Conservation (phyloP, 2,113 vertebrate genomes). For the Oryzias javanicus region DNA sequence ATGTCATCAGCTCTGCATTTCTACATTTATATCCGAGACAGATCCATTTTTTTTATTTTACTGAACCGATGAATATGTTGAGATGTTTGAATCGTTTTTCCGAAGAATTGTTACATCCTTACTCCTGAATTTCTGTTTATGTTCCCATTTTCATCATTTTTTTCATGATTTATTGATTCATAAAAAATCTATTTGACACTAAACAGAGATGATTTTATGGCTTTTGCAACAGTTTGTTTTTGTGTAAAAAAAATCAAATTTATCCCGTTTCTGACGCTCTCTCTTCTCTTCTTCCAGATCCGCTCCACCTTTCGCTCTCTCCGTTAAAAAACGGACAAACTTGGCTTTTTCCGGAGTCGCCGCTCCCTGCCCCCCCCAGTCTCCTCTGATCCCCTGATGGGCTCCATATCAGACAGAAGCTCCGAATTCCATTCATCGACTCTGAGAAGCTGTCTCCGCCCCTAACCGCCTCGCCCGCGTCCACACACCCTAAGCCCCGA, state of each 20-base stretch:
- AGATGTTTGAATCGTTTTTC: no score
- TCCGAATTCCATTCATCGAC: conserved; percentile 55
- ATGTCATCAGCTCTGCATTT: no score
- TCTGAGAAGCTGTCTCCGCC: conserved; percentile 44
- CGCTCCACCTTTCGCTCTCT: conserved; percentile 7
- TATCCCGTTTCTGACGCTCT: conserved; percentile 28
- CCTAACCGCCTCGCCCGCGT: conserved; percentile 53
- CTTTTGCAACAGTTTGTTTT: neutral
- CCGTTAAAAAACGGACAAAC: conserved; percentile 10
- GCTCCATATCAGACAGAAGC: conserved; percentile 57
- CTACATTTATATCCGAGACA: no score
- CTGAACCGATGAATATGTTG: no score
- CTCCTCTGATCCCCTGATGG: conserved; percentile 71
- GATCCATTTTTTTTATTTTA: no score
- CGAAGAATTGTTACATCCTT: no score
- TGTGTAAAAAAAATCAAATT: conserved; percentile 44
- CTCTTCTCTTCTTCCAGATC: conserved; percentile 12
- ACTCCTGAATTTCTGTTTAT: no score
- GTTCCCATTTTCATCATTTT: no score
- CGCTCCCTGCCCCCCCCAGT: neutral
- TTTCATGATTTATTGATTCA: no score
- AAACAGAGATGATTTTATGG: no score
- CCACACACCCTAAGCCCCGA: conserved; percentile 54
- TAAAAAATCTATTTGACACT: no score
- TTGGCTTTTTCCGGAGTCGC: neutral